Evolutionary conservation across 1,140 invertebrate genomes (phyloP).

Genomic region (Diuraphis noxia): DNA sequence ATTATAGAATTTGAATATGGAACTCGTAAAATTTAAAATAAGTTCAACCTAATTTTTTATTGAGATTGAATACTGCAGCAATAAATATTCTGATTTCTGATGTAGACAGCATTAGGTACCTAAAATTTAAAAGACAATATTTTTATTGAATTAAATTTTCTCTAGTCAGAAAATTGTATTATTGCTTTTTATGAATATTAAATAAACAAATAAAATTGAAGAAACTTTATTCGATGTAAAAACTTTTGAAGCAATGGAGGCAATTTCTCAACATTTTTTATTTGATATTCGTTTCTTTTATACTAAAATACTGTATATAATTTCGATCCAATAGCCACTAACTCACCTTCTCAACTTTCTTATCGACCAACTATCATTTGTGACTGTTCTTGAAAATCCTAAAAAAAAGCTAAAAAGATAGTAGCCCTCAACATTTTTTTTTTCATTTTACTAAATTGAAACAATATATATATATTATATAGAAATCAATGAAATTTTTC

Average conservation of each 20-base stretch:
- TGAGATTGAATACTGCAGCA: neutral
- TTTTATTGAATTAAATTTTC: constrained; percentile 3
- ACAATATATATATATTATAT: neutral
- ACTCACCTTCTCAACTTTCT: no score
- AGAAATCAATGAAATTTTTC: neutral
- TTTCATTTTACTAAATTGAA: neutral
- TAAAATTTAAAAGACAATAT: neutral
- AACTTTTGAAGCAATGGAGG: neutral
- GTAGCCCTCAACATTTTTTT: no score
- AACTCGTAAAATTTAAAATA: neutral
- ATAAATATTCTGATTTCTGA: neutral
- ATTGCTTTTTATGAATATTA: neutral
- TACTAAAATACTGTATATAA: neutral
- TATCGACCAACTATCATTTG: no score
- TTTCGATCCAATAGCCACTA: no score
- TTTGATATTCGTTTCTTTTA: neutral
- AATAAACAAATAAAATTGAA: constrained; percentile 11
- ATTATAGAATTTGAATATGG: neutral
- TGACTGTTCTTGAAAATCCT: no score
- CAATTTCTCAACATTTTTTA: neutral
- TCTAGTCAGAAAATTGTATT: neutral
- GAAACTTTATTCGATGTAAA: neutral
- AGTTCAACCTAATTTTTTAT: neutral
- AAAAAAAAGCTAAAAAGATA: no score
- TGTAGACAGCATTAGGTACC: neutral